Conservation (phyloP, 2,888 invertebrate species). For the Orthosia cruda region DNA sequence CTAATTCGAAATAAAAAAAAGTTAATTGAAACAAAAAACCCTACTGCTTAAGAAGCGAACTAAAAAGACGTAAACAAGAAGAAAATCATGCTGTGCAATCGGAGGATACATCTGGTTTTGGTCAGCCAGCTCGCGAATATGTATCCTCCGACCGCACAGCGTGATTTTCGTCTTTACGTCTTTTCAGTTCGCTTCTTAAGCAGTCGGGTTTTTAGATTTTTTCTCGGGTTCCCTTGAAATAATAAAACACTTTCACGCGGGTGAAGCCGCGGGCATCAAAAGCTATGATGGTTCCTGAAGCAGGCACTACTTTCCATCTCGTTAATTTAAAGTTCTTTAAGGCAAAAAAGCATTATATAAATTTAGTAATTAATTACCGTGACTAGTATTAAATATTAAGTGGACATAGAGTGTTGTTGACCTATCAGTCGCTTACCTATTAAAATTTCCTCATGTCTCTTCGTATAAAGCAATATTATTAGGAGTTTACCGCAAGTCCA, state of each 20-base stretch:
- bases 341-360: not conserved
- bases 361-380: slow-evolving; percentile 2
- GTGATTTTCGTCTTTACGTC: too few relatives aligned
- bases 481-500: slow-evolving; percentile 32
- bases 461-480: slow-evolving; percentile 10
- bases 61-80: too few relatives aligned
- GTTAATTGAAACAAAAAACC: too few relatives aligned
- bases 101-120: too few relatives aligned
- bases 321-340: not conserved
- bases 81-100: too few relatives aligned
- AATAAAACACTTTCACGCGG: not conserved
- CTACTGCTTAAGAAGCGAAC: too few relatives aligned
- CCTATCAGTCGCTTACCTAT: slow-evolving; percentile 4
- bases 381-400: slow-evolving; percentile 6
- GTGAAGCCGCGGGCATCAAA: not conserved
- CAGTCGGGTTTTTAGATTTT: too few relatives aligned
- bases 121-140: too few relatives aligned
- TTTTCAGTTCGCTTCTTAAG: too few relatives aligned
- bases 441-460: slow-evolving; percentile 51
- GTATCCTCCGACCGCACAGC: too few relatives aligned
- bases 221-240: not conserved
- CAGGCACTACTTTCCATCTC: not conserved
- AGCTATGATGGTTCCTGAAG: not conserved
- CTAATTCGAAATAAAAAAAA: too few relatives aligned
- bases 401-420: slow-evolving; percentile 15